A percentile compares a stretch with the other conserved stretches of the same genome.
phyloP scores from a whole-genome alignment of 1,140 invertebrate species.

The Limonius californicus region DNA sequence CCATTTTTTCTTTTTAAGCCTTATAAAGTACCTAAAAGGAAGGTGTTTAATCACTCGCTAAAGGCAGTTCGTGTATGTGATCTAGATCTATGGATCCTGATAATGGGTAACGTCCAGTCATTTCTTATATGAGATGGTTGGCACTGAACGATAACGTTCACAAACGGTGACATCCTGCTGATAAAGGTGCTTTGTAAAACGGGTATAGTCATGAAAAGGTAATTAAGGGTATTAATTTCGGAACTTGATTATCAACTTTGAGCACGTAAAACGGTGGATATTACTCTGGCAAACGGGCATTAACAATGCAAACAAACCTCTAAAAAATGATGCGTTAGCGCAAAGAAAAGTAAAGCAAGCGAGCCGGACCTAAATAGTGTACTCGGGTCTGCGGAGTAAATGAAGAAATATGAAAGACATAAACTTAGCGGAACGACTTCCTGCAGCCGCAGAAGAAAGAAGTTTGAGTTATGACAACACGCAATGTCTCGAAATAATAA shows the following conservation, averaged over 20 bases:
- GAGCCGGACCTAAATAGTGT: neutral
- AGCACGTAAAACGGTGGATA: neutral
- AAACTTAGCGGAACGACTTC: conserved; percentile 37
- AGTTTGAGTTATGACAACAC: conserved; percentile 32
- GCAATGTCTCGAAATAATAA: conserved; percentile 26
- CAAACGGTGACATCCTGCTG: no score
- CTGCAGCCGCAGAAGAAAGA: conserved; percentile 25
- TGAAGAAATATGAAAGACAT: conserved; percentile 40
- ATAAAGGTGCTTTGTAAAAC: no score
- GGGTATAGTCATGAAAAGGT: no score
- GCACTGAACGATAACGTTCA: no score
- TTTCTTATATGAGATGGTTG: no score
- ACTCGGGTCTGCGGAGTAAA: conserved; percentile 18
- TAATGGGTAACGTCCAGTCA: no score
- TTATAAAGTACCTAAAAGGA: no score
- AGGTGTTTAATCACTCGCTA: no score
- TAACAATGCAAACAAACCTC: neutral
- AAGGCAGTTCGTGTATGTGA: no score
- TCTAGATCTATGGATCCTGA: no score
- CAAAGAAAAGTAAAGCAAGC: neutral
- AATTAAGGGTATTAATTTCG: no score
- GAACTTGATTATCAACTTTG: neutral
- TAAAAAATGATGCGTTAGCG: neutral
- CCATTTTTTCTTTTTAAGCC: no score
- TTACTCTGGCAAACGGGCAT: neutral